phyloP scores from a whole-genome alignment of 2,888 invertebrate species.

The Lepetodrilus schrolli region DNA sequence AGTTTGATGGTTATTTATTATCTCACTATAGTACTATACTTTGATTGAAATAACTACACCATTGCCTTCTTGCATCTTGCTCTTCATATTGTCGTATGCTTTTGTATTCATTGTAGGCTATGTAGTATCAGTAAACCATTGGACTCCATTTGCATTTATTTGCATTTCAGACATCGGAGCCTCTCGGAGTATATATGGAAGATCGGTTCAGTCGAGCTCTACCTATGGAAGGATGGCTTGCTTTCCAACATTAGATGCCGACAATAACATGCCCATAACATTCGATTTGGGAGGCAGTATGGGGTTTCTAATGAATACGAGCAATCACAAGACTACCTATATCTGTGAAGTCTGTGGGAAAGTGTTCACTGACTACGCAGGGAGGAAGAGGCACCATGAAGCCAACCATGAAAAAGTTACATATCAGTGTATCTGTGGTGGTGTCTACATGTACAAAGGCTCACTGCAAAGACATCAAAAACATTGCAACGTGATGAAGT shows the following conservation, averaged over 20 bases:
- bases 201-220: no score
- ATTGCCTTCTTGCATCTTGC: no score
- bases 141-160: no score
- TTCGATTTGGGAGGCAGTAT: not conserved
- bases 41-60: no score
- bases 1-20: no score
- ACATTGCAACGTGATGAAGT: no score
- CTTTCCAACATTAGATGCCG: not conserved
- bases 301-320: not conserved
- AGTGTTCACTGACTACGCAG: not conserved
- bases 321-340: not conserved
- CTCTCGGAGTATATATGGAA: no score
- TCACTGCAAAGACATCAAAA: conserved; percentile 5
- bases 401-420: conserved; percentile 10
- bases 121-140: no score
- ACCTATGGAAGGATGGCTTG: not conserved
- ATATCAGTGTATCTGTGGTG: not conserved
- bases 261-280: not conserved
- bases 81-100: no score
- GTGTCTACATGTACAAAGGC: conserved; percentile 3
- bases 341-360: conserved; percentile 7
- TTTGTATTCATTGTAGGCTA: no score
- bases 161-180: no score
- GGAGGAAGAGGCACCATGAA: not conserved
- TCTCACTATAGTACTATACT: no score